These are phyloP conservation scores for Chionomys nivalis DNA, from an alignment of 2,113 vertebrate genomes.

Conservation along the genomic window DNA sequence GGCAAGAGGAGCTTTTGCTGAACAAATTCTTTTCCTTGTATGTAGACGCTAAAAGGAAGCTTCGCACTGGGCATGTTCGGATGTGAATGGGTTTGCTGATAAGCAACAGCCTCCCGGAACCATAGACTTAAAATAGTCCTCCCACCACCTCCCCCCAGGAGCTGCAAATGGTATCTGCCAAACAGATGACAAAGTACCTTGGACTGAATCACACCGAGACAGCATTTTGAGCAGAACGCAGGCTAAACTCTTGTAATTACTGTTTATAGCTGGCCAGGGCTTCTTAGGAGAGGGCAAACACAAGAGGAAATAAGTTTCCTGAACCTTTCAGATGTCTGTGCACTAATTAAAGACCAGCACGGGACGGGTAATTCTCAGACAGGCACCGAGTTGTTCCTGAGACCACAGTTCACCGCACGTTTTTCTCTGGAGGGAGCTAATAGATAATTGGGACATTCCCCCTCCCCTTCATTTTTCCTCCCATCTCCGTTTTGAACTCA, in stretches of 20 bases:
- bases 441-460: constrained; percentile 39
- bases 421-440: constrained; percentile 47
- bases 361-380: constrained; percentile 81
- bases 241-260: constrained; percentile 76
- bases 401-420: constrained; percentile 74
- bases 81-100: constrained; percentile 71
- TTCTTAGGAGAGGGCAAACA: constrained; percentile 75
- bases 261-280: constrained; percentile 71
- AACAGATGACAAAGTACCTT: constrained; percentile 92
- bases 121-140: constrained; percentile 76
- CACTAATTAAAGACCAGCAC: constrained; percentile 72
- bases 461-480: rapidly evolving
- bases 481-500: constrained; percentile 45
- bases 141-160: constrained; percentile 64
- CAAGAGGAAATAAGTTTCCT: constrained; percentile 80
- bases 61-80: constrained; percentile 70
- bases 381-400: constrained; percentile 70
- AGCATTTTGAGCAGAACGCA: constrained; percentile 77
- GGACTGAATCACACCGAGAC: constrained; percentile 82
- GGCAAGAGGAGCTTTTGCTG: constrained; percentile 32
- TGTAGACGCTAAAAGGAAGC: constrained; percentile 54
- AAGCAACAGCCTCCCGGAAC: constrained; percentile 74
- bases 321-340: constrained; percentile 58
- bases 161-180: constrained; percentile 89
- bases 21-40: constrained; percentile 64